A percentile compares a stretch with the other conserved stretches of the same genome.
Evolutionary conservation across 2,113 vertebrate genomes (phyloP).

Genomic region (Peromyscus polionotus): DNA sequence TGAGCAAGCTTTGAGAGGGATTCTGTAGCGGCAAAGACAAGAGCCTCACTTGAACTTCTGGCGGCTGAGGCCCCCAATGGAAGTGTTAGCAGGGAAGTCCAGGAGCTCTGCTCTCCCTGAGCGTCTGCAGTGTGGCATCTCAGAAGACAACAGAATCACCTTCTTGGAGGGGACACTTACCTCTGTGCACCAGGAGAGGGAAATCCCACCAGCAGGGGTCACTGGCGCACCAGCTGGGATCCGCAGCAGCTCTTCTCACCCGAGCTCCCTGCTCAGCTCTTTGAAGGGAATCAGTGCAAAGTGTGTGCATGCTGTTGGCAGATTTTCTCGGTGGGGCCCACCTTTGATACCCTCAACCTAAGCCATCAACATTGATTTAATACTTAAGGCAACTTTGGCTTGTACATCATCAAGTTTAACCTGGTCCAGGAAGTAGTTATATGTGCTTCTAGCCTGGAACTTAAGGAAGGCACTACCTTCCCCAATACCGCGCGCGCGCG

Average conservation of each 20-base stretch:
- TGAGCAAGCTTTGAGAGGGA: background rate
- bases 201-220: conserved; percentile 71
- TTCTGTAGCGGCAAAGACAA: background rate
- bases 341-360: background rate
- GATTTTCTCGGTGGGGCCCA: background rate
- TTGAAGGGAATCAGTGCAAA: background rate
- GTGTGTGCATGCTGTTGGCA: background rate
- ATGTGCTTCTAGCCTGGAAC: background rate
- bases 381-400: background rate
- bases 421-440: background rate
- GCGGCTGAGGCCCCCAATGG: background rate
- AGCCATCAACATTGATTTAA: background rate
- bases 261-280: background rate
- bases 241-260: fast-evolving
- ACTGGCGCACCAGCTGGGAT: background rate
- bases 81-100: background rate
- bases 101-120: fast-evolving
- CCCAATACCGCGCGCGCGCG: too few relatives aligned
- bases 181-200: background rate
- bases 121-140: fast-evolving
- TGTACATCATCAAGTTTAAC: background rate
- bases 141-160: background rate
- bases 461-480: background rate
- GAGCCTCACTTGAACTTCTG: background rate
- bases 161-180: background rate